Base-by-base conservation (phyloP, 1,140 invertebrate species). In the Dendroctonus valens region DNA sequence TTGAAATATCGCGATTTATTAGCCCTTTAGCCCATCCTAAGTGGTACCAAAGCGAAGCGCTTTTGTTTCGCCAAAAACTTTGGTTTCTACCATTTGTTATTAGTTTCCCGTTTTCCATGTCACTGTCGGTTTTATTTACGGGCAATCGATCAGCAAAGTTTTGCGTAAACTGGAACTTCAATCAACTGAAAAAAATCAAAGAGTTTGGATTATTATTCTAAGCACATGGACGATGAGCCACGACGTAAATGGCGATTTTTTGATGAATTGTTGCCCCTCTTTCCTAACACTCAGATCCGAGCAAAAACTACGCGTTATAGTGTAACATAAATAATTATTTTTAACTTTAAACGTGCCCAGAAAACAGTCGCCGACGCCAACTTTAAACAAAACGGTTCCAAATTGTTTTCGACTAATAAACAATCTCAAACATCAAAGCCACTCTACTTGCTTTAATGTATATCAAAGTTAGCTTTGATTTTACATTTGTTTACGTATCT, bases 341-440 rank as follows among this genome's bases (percentile, higher is more conserved):
- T 61, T 61, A 51, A 51, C 52, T 49, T 52, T 61, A 61, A 61
- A 61, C 42, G 26, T 26, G 59, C 59, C 48, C 50, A 61, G 59
- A 61, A 61, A 41, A 48, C 59, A 61, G 59, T 61, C 59, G 49
- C 49, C 59, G 48, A 52, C 59, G 39, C 48, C 26, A 61, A 48
- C 38, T 61, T 39, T 52, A 61, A 61, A 61, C 59, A 61, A 61
- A 42, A 61, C 60, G 15, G 40, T 63, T 63, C 54, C 40, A 63
- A 57, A 65, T 65, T 65, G 46, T 65, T 65, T 65, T 58, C 38
- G 42, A 65, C 38, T 65, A 57, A 65, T 65, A 65, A 65, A 65
- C 62, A 65, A 51, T 65, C 63, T 65, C 54, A 59, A 50, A 65
- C 63, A 65, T 65, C 63, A 65, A 65, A 65, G 63, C 54, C 8